A percentile compares a stretch with the other conserved stretches of the same genome.
Evolutionary conservation across 2,797 vertebrate genomes (phyloP).

Genomic region (Lerista edwardsae): DNA sequence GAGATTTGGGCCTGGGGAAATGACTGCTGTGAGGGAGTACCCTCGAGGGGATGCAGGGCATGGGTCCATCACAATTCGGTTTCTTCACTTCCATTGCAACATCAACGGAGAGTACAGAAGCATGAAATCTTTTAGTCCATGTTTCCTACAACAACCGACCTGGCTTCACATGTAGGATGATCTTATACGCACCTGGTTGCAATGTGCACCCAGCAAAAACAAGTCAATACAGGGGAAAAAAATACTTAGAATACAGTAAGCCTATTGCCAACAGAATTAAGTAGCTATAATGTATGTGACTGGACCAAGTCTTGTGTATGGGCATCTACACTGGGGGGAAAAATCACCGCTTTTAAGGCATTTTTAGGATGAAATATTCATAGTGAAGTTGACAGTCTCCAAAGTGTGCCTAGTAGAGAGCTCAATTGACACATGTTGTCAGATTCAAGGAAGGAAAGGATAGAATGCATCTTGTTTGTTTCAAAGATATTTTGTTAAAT

Average conservation of each 20-base stretch:
- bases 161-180: no score
- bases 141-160: not conserved
- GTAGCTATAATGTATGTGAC: not conserved
- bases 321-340: not conserved
- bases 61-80: not conserved
- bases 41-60: no score
- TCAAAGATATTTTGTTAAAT: not conserved
- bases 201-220: not conserved
- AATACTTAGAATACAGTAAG: not conserved
- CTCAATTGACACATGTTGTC: not conserved
- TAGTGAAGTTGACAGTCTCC: not conserved
- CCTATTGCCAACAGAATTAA: not conserved
- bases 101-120: no score
- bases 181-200: not conserved
- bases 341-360: not conserved
- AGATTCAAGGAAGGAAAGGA: not conserved
- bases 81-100: not conserved
- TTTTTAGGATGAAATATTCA: not conserved
- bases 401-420: not conserved
- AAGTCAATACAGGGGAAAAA: not conserved
- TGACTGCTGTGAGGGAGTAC: not conserved
- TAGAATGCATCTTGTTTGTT: not conserved
- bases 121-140: not conserved
- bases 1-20: not conserved
- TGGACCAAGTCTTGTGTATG: not conserved